Evolutionary conservation across 2,797 vertebrate genomes (phyloP).

Genomic region (Paramormyrops hopkinsi): DNA sequence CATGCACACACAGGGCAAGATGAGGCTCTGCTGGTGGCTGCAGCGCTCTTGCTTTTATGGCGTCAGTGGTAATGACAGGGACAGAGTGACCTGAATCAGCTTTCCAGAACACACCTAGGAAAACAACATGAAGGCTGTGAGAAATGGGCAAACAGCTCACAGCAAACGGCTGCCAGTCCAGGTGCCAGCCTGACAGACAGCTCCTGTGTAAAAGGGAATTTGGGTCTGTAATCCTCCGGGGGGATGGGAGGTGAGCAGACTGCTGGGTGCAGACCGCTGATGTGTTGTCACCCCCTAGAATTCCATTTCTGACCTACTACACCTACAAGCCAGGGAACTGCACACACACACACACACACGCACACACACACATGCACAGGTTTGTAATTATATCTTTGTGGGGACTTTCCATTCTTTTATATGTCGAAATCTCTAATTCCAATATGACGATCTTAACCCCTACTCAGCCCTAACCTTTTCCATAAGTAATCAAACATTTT

Average conservation of each 20-base stretch:
- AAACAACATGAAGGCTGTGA: not conserved
- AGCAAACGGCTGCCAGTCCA: not conserved
- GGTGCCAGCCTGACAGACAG: not conserved
- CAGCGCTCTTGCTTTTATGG: not conserved
- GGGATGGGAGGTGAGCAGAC: not conserved
- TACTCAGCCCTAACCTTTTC: not conserved
- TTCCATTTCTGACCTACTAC: not conserved
- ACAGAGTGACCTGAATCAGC: not conserved
- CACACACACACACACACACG: not conserved
- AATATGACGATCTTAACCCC: not conserved
- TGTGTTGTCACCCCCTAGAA: not conserved
- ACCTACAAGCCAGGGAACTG: not conserved
- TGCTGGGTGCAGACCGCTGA: not conserved
- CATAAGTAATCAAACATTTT: not conserved
- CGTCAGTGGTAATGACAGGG: not conserved
- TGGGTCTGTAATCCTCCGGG: not conserved
- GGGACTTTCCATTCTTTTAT: not conserved
- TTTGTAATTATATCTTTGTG: not conserved
- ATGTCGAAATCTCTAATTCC: not conserved
- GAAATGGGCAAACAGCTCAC: not conserved
- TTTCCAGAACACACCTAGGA: not conserved
- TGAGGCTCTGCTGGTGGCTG: not conserved
- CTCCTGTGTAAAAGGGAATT: not conserved
- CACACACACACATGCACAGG: not conserved
- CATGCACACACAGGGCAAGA: not conserved